Base-by-base conservation (phyloP, 2,113 vertebrate genomes). In the Neolamprologus sp. region DNA sequence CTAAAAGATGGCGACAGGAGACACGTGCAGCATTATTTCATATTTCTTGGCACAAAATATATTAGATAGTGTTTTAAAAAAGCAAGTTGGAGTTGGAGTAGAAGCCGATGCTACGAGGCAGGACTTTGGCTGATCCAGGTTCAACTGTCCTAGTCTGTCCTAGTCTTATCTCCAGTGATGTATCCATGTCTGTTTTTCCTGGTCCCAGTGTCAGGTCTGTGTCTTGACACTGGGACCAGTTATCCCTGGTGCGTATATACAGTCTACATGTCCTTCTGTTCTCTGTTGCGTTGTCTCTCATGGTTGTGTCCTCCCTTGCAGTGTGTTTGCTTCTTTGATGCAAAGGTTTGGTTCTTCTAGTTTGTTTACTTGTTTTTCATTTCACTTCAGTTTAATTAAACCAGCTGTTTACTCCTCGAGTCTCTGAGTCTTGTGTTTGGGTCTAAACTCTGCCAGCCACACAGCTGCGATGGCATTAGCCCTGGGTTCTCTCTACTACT, bases 231-330 rank as follows among this genome's bases (percentile, higher is more conserved):
- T 60, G 28, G 28, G 58, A 4, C 58, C 58, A 60, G 28, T 60
- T 60, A 19, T 19, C 6, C 58, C 58, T 19, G 11, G 16, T 35
- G 30, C 30, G 0, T 7, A 35, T 7, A 63, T 35, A 1, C 17
- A 30, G 30, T 63, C 58, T 12, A 35, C 58, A 35, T n/a, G 0
- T 63, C 30, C 58, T 63, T 35, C 16, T 63, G 58, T 11, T 35
- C 28, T 11, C 58, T 63, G 58, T 63, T 58, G 57, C 0, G 3
- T 58, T 63, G 16, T 63, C 30, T 0, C 30, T 63, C 28, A 19
- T 11, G 9, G 9, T 19, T 63, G 28, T 63, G 58, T 11, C 58
- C 17, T 35, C 17, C 0, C 58, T 11, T 11, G 30, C 58, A 19
- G 30, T 63, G 1, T 63, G 3, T 35, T 35, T 63, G 58, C 17